Percentiles rank a stretch among this genome's conserved stretches.
Evolutionary conservation across 2,113 vertebrate species (phyloP).

Genomic region (Otis tarda): DNA sequence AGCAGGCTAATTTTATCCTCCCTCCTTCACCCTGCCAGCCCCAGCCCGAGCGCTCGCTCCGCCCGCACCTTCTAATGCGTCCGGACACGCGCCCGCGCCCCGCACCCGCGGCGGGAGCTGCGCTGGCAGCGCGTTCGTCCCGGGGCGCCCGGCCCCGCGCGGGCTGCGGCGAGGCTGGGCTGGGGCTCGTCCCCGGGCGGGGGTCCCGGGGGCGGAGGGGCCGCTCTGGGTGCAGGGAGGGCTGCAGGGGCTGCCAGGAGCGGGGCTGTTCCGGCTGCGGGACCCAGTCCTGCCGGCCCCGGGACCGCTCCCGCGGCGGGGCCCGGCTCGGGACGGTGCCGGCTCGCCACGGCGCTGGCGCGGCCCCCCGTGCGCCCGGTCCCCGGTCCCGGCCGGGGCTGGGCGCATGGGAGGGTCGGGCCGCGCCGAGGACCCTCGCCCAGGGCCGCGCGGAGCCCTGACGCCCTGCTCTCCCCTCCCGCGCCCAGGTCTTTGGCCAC

Average conservation of each 20-base stretch:
- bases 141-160: accelerated
- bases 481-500: slow-evolving; percentile 90
- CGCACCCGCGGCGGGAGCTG: neutral
- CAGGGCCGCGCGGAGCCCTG: accelerated
- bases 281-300: neutral
- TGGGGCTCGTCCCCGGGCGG: neutral
- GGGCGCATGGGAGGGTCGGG: accelerated
- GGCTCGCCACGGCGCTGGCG: accelerated
- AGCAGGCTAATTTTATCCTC: slow-evolving; percentile 57
- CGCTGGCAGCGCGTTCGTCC: accelerated
- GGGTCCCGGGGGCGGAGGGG: neutral
- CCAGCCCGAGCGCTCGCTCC: neutral
- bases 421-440: neutral
- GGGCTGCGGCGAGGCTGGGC: neutral
- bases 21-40: slow-evolving; percentile 28
- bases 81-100: neutral
- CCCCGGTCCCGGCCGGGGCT: neutral
- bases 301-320: neutral
- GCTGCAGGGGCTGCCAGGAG: accelerated
- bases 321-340: neutral
- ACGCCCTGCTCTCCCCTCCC: accelerated
- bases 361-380: neutral
- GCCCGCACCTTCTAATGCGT: neutral
- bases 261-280: neutral
- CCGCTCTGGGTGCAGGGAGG: neutral